Evolutionary conservation across 2,113 vertebrate species (phyloP).

Genomic region (Sphyrna mokarran): DNA sequence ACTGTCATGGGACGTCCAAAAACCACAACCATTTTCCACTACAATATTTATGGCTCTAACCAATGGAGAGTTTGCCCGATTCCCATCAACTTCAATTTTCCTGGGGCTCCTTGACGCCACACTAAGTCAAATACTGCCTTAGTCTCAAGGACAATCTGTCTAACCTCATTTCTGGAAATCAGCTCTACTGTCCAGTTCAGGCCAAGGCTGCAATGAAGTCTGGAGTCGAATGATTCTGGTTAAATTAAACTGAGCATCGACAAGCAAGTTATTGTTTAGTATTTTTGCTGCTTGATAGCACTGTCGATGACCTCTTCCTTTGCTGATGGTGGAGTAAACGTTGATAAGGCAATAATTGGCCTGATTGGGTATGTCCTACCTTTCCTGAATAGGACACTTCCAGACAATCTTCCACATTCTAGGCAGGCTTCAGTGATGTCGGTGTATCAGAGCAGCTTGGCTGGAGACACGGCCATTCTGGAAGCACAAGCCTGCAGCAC

Average conservation of each 20-base stretch:
- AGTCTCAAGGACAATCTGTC: neutral
- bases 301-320: neutral
- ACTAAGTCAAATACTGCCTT: neutral
- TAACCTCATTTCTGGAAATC: neutral
- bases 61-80: too few species aligned
- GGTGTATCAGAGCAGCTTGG: neutral
- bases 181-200: neutral
- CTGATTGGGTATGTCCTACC: neutral
- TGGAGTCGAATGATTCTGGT: too few species aligned
- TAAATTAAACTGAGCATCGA: neutral
- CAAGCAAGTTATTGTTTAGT: neutral
- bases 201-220: neutral
- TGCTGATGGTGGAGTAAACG: neutral
- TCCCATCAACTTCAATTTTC: neutral
- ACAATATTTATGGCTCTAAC: too few species aligned
- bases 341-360: neutral
- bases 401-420: neutral
- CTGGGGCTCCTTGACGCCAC: neutral
- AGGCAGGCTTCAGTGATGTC: neutral
- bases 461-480: neutral
- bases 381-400: neutral
- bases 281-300: neutral
- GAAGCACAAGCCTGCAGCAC: neutral
- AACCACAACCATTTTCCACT: too few species aligned
- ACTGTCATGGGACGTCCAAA: neutral